phyloP scores from a whole-genome alignment of 1,140 invertebrate species.

The Alviniconcha marisindica region DNA sequence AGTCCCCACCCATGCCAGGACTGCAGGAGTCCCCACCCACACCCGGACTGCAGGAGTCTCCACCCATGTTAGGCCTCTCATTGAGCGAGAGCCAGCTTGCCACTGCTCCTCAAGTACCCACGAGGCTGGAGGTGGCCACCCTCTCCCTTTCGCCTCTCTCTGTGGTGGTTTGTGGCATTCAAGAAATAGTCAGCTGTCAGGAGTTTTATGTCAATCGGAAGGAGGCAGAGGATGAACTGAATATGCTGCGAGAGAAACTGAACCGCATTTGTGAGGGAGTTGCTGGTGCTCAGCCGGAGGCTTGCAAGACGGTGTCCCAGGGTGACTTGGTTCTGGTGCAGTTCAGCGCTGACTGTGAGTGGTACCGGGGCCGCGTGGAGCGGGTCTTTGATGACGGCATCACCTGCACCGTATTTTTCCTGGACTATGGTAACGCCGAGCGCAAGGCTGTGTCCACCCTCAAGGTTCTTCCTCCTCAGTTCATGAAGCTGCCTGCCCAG shows the following conservation, averaged over 20 bases:
- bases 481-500: slow-evolving; percentile 9
- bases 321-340: slow-evolving; percentile 39
- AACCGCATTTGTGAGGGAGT: neutral
- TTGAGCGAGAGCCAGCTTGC: no score
- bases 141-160: neutral
- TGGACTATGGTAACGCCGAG: slow-evolving; percentile 55
- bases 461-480: slow-evolving; percentile 24
- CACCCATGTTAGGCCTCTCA: no score
- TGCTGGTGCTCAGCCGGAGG: neutral
- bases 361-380: slow-evolving; percentile 50
- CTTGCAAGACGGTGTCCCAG: neutral
- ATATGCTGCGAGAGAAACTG: neutral
- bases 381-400: neutral
- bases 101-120: no score
- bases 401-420: slow-evolving; percentile 41
- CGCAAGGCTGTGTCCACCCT: slow-evolving; percentile 36
- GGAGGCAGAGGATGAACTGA: neutral
- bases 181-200: slow-evolving; percentile 31
- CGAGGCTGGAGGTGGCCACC: neutral
- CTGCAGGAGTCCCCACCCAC: no score
- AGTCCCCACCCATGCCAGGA: no score
- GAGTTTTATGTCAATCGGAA: neutral
- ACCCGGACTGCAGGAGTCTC: no score
- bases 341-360: slow-evolving; percentile 44
- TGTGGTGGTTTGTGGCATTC: slow-evolving; percentile 14